A percentile compares a stretch with the other conserved stretches of the same genome.
These are phyloP conservation scores for Cecropterus lyciades DNA, from an alignment of 1,140 invertebrate species.

Conservation along the genomic window DNA sequence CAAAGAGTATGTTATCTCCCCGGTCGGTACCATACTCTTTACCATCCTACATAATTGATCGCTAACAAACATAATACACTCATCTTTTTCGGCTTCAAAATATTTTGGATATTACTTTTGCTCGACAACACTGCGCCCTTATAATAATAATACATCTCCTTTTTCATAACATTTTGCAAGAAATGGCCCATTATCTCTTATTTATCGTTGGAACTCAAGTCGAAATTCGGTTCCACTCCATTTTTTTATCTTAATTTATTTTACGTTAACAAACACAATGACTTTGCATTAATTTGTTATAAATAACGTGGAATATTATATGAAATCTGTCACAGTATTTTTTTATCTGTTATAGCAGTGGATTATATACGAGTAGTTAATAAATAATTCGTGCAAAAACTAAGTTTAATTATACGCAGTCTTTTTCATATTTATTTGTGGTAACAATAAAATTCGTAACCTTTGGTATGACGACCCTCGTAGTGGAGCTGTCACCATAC, in stretches of 20 bases:
- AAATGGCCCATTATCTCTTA: conserved; percentile 57
- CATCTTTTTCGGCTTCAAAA: conserved; percentile 11
- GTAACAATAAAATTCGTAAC: too few species aligned
- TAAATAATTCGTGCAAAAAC: too few species aligned
- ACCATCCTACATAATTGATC: too few species aligned
- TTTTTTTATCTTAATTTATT: conserved; percentile 30
- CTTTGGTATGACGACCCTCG: too few species aligned
- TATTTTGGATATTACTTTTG: conserved; percentile 24
- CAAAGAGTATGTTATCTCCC: too few species aligned
- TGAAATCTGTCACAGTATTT: too few species aligned
- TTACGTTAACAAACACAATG: conserved; percentile 8
- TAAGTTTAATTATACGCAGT: too few species aligned
- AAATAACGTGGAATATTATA: neutral
- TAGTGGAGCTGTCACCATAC: too few species aligned
- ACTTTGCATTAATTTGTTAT: conserved; percentile 8
- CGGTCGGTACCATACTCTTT: too few species aligned
- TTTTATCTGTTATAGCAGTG: too few species aligned
- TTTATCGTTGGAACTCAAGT: conserved; percentile 51
- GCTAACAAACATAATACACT: neutral
- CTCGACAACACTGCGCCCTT: conserved; percentile 37
- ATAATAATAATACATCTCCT: conserved; percentile 45
- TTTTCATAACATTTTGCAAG: conserved; percentile 55
- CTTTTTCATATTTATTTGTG: too few species aligned
- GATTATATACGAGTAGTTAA: too few species aligned
- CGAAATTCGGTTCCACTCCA: conserved; percentile 31